Base-by-base conservation (phyloP, 2,888 invertebrate species). In the Lycocerus yunnanus region DNA sequence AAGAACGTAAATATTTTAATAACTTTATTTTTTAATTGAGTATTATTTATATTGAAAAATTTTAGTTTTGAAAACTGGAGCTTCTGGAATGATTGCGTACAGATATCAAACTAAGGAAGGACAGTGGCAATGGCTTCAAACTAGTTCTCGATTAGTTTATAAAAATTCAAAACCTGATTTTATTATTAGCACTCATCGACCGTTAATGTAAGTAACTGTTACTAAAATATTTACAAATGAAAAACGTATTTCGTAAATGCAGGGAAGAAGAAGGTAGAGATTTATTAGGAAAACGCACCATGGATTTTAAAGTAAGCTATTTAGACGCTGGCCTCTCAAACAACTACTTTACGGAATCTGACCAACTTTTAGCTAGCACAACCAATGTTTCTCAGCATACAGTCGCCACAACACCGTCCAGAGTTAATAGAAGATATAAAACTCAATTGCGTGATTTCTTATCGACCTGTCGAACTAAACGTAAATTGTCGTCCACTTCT, bases 141-240 rank as follows among this genome's bases (percentile, higher is more conserved):
- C 98, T 15, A 95, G 95, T 82, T 98, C 99, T 13, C 91, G 99
- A 80, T 92, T 99, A 81, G 97, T 99, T 81, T 99, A 99, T 89
- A 99, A 99, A 89, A 99, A 99, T 88, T 98, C 98, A 79, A 99
- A 99, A 87, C 98, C 99, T 0, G 99, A 99, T 87, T 98, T 98
- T 87, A 98, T 99, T 79, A 98, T 99, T 83, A 97, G 98, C 88
- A 99, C 99, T 61, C 99, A 99, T 89, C 91, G 99, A 79, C 97
- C 99, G 76, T 91, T 99, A 66, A 99, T 99, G 99, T 97, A 88
- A 92, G 94, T 91, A 76, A 43, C 9, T 68, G 68, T 16, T n/a
- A 71, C 20, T n/a, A 58, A 10, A 24, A 43, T 58, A 15, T 24
- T 58, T 16, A 15, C 14, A 69, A 15, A 66, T 68, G n/a, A 60